Evolutionary conservation across 1,140 invertebrate genomes (phyloP).

Genomic region (Drosophila jambulina): DNA sequence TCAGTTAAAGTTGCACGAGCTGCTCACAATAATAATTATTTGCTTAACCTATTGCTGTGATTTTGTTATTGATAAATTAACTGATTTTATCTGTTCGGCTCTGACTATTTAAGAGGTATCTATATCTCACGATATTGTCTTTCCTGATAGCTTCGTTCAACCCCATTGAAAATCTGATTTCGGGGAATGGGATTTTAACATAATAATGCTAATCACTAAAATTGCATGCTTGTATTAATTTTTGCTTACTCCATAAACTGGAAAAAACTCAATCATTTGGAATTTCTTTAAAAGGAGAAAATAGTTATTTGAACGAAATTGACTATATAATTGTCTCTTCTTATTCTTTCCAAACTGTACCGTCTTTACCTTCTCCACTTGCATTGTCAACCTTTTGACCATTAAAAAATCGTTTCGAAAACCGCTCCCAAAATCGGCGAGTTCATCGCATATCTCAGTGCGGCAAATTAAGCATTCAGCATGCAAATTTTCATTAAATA

Average conservation of each 20-base stretch:
- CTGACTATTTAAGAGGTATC: background rate
- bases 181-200: constrained; percentile 12
- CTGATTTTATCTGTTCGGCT: background rate
- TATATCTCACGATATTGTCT: background rate
- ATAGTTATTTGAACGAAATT: background rate
- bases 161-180: background rate
- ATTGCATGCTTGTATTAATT: constrained; percentile 9
- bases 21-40: background rate
- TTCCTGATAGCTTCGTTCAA: background rate
- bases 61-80: constrained; percentile 9
- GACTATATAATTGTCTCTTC: background rate
- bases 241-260: constrained; percentile 20
- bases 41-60: background rate
- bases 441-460: constrained; percentile 15
- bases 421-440: constrained; percentile 29
- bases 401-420: constrained; percentile 20
- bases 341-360: constrained; percentile 32
- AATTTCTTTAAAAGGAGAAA: background rate
- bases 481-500: constrained; percentile 79
- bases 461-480: constrained; percentile 73
- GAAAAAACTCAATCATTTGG: constrained; percentile 2
- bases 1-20: constrained; percentile 11
- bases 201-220: constrained; percentile 21
- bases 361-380: constrained; percentile 9
- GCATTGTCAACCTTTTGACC: constrained; percentile 59